Evolutionary conservation across 2,888 invertebrate species (phyloP), one percentile per base, ranked within the genome.

Genomic region (Drosophila atripex): DNA sequence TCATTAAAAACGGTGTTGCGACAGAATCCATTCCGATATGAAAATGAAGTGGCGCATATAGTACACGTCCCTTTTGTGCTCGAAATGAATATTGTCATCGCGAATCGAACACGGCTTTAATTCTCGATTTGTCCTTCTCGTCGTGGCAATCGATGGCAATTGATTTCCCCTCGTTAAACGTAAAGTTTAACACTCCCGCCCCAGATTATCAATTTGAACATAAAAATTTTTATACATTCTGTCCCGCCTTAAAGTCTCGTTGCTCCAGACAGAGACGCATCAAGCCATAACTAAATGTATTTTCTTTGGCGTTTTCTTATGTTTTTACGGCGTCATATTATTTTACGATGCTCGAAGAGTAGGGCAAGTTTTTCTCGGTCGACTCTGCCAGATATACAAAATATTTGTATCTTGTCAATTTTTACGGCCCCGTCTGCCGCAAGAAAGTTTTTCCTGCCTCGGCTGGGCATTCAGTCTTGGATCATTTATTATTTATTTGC

Each of bases 361-460:
- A 21, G 39, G 30, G 39, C 12, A 63, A 63, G 45, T 59, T 52
- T 39, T 50, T 25, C 8, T n/a, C 46, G 39, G 32, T 16, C 45
- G 35, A 28, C 60, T 60, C 35, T n/a, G 2, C 39, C 39, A 41
- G 39, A 41, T 41, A 23, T 21, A 18, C 21, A 43, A 18, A 39
- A 64, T 73, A 66, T 72, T 52, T 68, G 58, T 76, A 71, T 69
- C 79, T 87, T 82, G 86, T 88, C 86, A 86, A 82, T 86, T 86
- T 82, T 75, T 64, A 64, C 45, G 63, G 45, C 28, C 23, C 28
- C 43, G 63, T 45, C 52, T 11, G 73, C 56, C 77, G 59, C 47
- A 53, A 35, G 43, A 75, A 77, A 80, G 70, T 58, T 55, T 82
- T 71, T 51, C 53, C 58, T 55, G 52, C 63, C 58, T 11, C 56